phyloP scores from a whole-genome alignment of 2,113 vertebrate species.

The Phaethornis superciliosus region DNA sequence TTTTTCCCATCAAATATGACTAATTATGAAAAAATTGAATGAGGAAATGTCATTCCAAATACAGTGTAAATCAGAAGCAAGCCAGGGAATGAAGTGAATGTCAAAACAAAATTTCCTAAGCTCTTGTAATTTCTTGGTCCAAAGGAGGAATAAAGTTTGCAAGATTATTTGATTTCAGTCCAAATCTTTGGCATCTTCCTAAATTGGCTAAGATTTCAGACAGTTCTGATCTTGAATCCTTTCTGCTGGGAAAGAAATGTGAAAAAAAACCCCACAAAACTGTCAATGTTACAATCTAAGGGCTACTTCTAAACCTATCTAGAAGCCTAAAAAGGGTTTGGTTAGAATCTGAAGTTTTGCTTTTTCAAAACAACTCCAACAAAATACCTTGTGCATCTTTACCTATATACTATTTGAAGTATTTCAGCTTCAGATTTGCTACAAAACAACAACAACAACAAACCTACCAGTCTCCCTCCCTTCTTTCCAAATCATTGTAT shows the following conservation, averaged over 20 bases:
- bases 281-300: not conserved
- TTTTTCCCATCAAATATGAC: not conserved
- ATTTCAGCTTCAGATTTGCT: not conserved
- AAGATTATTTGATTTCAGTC: not conserved
- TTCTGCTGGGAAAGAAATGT: not conserved
- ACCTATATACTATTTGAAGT: not conserved
- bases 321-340: not conserved
- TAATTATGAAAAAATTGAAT: not conserved
- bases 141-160: not conserved
- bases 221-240: not conserved
- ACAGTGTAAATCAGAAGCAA: not conserved
- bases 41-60: not conserved
- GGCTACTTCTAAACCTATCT: not conserved
- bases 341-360: not conserved
- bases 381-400: not conserved
- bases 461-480: fast-evolving
- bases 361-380: not conserved
- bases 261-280: fast-evolving
- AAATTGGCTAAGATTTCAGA: not conserved
- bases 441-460: not conserved
- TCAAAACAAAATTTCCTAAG: not conserved
- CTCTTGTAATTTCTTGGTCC: not conserved
- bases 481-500: not conserved
- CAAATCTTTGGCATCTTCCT: not conserved
- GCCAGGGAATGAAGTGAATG: not conserved